Evolutionary conservation across 1,140 invertebrate genomes (phyloP).

Genomic region (Phthorimaea operculella): DNA sequence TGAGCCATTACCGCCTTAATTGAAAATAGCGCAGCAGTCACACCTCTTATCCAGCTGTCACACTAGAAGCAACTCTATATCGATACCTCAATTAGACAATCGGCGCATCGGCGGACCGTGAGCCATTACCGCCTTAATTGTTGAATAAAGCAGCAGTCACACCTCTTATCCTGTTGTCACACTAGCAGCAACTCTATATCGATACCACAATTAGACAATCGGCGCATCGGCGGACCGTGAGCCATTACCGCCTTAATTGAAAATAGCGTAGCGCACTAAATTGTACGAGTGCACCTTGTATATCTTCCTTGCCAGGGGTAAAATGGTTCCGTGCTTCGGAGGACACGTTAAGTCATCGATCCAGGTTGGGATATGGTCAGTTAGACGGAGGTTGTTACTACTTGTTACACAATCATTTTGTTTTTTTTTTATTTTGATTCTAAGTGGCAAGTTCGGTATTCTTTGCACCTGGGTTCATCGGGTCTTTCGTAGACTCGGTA

Average conservation of each 20-base stretch:
- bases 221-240: constrained; percentile 61
- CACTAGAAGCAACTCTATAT: constrained; percentile 23
- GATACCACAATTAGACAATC: constrained; percentile 57
- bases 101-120: constrained; percentile 55
- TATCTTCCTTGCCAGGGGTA: too few relatives aligned
- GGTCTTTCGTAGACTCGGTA: too few relatives aligned
- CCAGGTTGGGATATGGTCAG: too few relatives aligned
- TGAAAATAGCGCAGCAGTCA: constrained; percentile 68
- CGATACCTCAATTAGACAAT: constrained; percentile 64
- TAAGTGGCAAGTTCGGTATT: too few relatives aligned
- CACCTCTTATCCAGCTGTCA: background rate
- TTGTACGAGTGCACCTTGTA: constrained; percentile 43
- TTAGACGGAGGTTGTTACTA: too few relatives aligned
- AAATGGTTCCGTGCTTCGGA: too few relatives aligned
- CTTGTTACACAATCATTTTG: too few relatives aligned
- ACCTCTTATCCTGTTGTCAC: background rate
- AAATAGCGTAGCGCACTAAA: constrained; percentile 69
- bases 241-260: constrained; percentile 69
- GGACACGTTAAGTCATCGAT: too few relatives aligned
- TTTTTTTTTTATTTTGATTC: too few relatives aligned
- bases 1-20: background rate
- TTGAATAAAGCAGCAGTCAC: background rate
- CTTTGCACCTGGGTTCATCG: too few relatives aligned
- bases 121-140: constrained; percentile 69
- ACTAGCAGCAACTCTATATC: constrained; percentile 22